A percentile compares a stretch with the other conserved stretches of the same genome.
These are phyloP conservation scores for Pseudopodoces humilis DNA, from an alignment of 2,113 vertebrate species.

Conservation along the genomic window DNA sequence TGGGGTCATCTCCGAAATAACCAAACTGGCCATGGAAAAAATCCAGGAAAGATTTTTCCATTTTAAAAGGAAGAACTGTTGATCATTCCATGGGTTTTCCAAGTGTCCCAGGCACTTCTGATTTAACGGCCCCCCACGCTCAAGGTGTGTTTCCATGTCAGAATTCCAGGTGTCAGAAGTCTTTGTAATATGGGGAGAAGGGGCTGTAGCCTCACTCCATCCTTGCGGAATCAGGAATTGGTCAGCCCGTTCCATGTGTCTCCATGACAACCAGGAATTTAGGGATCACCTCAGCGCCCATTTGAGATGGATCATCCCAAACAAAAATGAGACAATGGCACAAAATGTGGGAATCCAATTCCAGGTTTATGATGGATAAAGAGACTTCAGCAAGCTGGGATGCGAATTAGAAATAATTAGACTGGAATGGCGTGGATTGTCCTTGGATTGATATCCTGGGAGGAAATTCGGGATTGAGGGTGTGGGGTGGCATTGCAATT, in stretches of 20 bases:
- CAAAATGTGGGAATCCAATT: not conserved
- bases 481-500: fast-evolving
- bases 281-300: not conserved
- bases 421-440: fast-evolving
- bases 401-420: too few relatives aligned
- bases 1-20: not conserved
- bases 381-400: not conserved
- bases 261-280: slow-evolving; percentile 4
- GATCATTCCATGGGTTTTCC: not conserved
- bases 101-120: not conserved
- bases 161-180: not conserved
- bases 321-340: fast-evolving
- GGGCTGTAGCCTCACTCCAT: not conserved
- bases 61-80: not conserved
- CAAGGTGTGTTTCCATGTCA: not conserved
- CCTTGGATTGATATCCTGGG: not conserved
- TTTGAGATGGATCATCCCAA: not conserved
- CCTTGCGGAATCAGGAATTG: not conserved
- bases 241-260: not conserved
- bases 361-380: fast-evolving
- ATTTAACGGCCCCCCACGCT: not conserved
- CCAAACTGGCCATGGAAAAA: not conserved
- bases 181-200: not conserved
- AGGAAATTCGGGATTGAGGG: not conserved
- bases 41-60: not conserved